Base-by-base conservation (phyloP, 2,888 invertebrate species). In the Abrostola tripartita region DNA sequence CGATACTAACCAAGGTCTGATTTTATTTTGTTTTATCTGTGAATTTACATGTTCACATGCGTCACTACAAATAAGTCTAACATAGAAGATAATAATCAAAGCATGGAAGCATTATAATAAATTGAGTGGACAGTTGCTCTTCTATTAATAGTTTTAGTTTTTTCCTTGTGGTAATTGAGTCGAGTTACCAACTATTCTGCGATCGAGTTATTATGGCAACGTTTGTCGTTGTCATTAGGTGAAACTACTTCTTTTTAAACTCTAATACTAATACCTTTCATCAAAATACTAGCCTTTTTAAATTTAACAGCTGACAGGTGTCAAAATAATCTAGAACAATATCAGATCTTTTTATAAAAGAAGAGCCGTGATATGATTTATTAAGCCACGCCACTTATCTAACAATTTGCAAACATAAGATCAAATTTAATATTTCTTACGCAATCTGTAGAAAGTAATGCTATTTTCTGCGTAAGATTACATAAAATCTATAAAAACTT, bases 391-490 rank as follows among this genome's bases (percentile, higher is more conserved):
- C 12, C 35, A 52, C 64, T 58, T 56, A 59, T 49, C 53, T 47
- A 58, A 37, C n/a, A 51, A 52, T 62, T 57, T 40, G 55, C 59
- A 36, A 61, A 65, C 35, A 55, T 52, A 51, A 54, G 38, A 35
- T 47, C 38, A 57, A 54, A 41, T 59, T 14, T 10, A 63, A 38
- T 52, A 50, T 67, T 56, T 50, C 54, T 71, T 77, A 65, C 50
- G 62, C 52, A 74, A 79, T 44, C 14, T 14, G 50, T 71, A 75
- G 79, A 79, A 79, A 79, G 79, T 66, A 57, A 53, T 24, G 36
- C 65, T 64, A 68, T 65, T 75, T 68, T 71, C 35, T 65, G 60
- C 36, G 49, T 52, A 65, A 37, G 56, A 56, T 73, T 76, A 67
- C 50, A 47, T 76, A 75, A 71, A 62, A 47, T 52, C 1, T 61